Evolutionary conservation across 1,140 invertebrate genomes (phyloP), one percentile per base, ranked within the genome.

Genomic region (Diabrotica undecimpunctata): DNA sequence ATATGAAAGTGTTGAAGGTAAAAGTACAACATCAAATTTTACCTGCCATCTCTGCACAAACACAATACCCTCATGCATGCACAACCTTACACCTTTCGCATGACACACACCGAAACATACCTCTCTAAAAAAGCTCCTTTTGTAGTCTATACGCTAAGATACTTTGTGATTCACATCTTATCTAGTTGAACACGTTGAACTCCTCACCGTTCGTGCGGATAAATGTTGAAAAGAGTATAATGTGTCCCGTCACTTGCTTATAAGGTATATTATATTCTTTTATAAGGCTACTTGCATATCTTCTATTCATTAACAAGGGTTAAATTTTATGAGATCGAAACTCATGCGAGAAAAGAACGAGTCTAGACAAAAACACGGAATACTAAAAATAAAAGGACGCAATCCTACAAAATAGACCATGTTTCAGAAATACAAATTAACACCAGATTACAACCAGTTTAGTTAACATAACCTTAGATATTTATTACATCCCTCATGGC

Each of bases 81-180:
- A 61, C 59, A 61, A 41, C 59, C 36, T 61, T 61, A 61, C 59
- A 61, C 59, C 59, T 61, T 61, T 61, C 39, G 25, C 13, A 11
- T 25, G 25, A 25, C 14, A 51, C 39, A 37, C 59, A 61, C 41
- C 14, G 46, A 9, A 53, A 61, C 41, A 35, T 61, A 61, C 59
- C 59, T 61, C 59, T 61, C 59, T 12, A 61, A 52, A 52, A 52
- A 25, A 61, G 41, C 13, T 12, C 59, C 59, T 52, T 61, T 52
- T 53, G 46, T 61, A 51, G 41, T 50, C 59, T 41, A 25, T n/a
- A 52, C 51, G 50, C 41, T 51, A 50, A 61, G 59, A 61, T 61
- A 60, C 58, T 10, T 60, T 60, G 41, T 60, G 58, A 10, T 60
- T 35, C 41, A 46, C 58, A 46, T 61, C 59, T 61, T 46, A 61